Conservation (phyloP, 2,888 invertebrate species). For the Euphydryas editha region DNA sequence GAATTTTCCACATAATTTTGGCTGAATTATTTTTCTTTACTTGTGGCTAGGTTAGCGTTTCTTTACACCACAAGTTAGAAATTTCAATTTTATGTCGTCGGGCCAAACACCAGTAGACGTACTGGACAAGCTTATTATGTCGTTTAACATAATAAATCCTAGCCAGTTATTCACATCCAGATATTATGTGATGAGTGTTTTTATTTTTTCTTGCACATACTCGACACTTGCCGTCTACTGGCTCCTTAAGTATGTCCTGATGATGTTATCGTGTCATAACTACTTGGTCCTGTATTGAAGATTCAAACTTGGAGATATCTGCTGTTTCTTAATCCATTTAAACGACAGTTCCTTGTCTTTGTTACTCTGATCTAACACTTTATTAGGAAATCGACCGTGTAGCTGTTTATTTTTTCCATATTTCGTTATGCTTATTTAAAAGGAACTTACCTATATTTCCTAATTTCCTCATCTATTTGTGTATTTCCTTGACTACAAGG, state of each 20-base stretch:
- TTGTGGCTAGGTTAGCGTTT: not conserved
- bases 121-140: constrained; percentile 36
- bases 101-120: constrained; percentile 25
- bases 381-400: too few relatives aligned
- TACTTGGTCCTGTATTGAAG: constrained; percentile 34
- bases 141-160: constrained; percentile 35
- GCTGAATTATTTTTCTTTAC: too few relatives aligned
- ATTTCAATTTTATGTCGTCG: not conserved
- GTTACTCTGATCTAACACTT: too few relatives aligned
- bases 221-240: constrained; percentile 34
- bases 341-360: too few relatives aligned
- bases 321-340: too few relatives aligned
- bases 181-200: constrained; percentile 32
- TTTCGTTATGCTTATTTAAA: too few relatives aligned
- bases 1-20: too few relatives aligned
- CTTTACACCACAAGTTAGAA: not conserved
- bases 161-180: constrained; percentile 38
- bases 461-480: too few relatives aligned
- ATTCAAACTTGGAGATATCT: too few relatives aligned
- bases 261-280: constrained; percentile 27
- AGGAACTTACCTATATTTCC: too few relatives aligned
- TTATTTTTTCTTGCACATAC: constrained; percentile 28
- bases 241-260: constrained; percentile 26
- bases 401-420: too few relatives aligned
- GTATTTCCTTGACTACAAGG: too few relatives aligned